These are phyloP conservation scores for Ictalurus furcatus DNA, from an alignment of 2,113 vertebrate genomes.

Conservation along the genomic window DNA sequence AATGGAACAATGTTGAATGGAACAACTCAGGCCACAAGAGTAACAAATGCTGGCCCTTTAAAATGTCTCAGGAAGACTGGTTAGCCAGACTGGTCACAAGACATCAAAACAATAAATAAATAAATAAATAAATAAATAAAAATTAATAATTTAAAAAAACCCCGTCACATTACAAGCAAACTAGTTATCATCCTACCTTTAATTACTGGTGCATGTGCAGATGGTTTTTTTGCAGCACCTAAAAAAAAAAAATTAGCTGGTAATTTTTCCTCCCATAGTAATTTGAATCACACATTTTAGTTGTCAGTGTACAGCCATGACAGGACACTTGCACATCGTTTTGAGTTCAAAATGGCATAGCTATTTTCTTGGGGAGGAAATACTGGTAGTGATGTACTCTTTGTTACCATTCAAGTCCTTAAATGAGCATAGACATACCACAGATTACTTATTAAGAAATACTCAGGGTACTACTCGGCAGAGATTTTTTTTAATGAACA, in stretches of 20 bases:
- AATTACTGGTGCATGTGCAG: conserved; percentile 20
- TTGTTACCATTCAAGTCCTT: background rate
- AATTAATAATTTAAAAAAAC: too few species aligned
- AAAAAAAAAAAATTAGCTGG: background rate
- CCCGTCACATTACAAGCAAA: background rate
- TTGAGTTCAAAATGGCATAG: background rate
- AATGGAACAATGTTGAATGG: background rate
- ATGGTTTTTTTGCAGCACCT: conserved; percentile 41
- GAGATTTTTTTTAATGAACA: background rate
- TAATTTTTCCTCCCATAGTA: background rate
- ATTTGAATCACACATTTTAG: background rate
- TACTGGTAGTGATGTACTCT: background rate
- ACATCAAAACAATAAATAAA: too few species aligned
- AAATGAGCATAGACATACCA: background rate
- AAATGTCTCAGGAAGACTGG: background rate
- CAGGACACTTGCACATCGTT: background rate
- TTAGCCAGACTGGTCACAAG: background rate
- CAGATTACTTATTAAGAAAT: background rate
- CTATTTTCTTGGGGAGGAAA: background rate
- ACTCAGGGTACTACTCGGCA: background rate
- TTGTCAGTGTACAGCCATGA: background rate
- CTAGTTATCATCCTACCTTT: conserved; percentile 36
- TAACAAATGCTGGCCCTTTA: background rate
- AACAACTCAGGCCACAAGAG: conserved; percentile 30
- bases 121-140: too few species aligned